Base-by-base conservation (phyloP, 1,140 invertebrate genomes). In the Homarus americanus region DNA sequence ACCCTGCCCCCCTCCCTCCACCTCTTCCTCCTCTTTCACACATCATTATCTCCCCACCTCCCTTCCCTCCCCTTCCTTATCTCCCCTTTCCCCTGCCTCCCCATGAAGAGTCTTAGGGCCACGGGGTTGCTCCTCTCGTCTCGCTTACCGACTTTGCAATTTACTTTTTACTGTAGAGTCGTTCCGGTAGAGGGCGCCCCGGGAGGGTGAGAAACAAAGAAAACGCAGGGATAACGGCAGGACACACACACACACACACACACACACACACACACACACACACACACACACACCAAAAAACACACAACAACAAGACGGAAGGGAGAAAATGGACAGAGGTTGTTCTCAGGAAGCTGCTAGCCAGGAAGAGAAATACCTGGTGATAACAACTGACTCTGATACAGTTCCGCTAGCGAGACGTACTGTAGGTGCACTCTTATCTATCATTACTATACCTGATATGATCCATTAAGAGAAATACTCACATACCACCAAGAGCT, bases 291-390 rank as follows among this genome's bases (percentile, higher is more conserved):
- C n/a, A n/a, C n/a, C n/a, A n/a, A n/a, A n/a, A n/a, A n/a, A n/a
- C n/a, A n/a, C n/a, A n/a, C n/a, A 82, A 66, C 17, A 82, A 20
- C 72, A 36, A 58, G 66, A 84, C 82, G 82, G 82, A 84, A 84
- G 82, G 66, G 44, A 69, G 82, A 84, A 84, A 84, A 84, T 84
- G 82, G 82, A 84, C 66, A 32, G 63, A 73, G 69, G 63, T 84
- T 84, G 82, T 84, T 84, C 82, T 32, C 63, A 84, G 82, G 82
- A 84, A 84, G 66, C 38, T 36, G 38, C 24, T 36, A n/a, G 38
- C 58, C 36, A n/a, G 82, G 63, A 20, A 44, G 24, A n/a, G 58
- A 82, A 82, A 82, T 53, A n/a, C 28, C 36, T 32, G 58, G 44
- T 20, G 28, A 49, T 84, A 84, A 78, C 32, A 40, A 41, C 69